These are phyloP conservation scores for Himantopus leucocephalus DNA, from an alignment of 2,113 vertebrate species.

Conservation along the genomic window DNA sequence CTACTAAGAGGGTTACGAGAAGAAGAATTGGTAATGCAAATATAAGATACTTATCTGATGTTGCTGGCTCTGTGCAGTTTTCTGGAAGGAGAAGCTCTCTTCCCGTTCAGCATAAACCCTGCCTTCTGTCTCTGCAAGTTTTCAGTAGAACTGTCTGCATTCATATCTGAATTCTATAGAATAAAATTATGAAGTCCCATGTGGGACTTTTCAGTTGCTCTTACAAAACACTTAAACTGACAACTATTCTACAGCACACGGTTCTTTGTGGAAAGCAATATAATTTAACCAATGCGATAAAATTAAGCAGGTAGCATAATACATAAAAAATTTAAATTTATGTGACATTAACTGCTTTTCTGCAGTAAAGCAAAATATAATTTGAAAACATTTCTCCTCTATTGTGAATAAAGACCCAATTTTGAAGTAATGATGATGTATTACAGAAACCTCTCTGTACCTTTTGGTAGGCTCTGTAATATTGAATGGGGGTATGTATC, in stretches of 20 bases:
- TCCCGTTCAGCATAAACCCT: background rate
- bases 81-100: background rate
- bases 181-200: background rate
- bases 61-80: background rate
- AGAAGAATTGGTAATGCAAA: background rate
- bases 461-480: background rate
- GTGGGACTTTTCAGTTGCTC: background rate
- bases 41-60: conserved; percentile 41
- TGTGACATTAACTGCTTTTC: background rate
- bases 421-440: background rate
- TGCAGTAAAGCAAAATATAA: background rate
- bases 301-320: background rate
- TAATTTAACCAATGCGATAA: background rate
- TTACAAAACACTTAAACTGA: conserved; percentile 31
- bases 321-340: background rate
- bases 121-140: background rate
- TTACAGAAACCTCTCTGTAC: background rate
- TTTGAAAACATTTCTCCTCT: conserved; percentile 22
- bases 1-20: background rate
- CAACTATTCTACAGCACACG: background rate
- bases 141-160: background rate
- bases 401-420: background rate
- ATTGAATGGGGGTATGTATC: background rate
- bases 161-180: background rate
- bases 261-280: background rate